A percentile compares a stretch with the other conserved stretches of the same genome.
Evolutionary conservation across 2,888 invertebrate species (phyloP).

Genomic region (Drosophila merina): DNA sequence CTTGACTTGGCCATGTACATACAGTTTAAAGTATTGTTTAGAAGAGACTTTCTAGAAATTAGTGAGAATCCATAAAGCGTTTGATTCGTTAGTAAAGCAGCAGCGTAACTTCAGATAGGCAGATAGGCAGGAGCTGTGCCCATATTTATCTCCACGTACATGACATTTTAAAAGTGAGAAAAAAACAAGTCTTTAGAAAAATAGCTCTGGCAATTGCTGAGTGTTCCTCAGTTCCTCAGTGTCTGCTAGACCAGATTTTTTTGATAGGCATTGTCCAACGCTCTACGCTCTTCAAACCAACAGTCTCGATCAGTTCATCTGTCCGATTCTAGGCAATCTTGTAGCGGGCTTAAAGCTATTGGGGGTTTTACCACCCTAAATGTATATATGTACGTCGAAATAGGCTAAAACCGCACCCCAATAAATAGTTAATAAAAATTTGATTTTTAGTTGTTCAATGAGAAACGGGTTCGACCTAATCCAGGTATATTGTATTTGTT

Average conservation of each 20-base stretch:
- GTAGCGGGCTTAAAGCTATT: background rate
- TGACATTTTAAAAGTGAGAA: background rate
- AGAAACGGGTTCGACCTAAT: background rate
- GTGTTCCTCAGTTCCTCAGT: background rate
- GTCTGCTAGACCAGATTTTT: background rate
- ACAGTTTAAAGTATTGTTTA: slow-evolving; percentile 74
- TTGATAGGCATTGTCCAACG: background rate
- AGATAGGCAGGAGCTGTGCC: background rate
- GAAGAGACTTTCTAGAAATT: slow-evolving; percentile 47
- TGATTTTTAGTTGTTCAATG: background rate
- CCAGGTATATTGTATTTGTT: background rate
- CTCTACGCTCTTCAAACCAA: background rate
- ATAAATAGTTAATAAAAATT: background rate
- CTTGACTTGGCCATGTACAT: slow-evolving; percentile 64
- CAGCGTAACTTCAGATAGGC: background rate
- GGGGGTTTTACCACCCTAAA: background rate
- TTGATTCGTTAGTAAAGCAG: background rate
- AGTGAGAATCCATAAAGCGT: slow-evolving; percentile 14
- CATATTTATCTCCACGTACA: background rate
- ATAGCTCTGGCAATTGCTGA: background rate
- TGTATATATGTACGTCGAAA: slow-evolving; percentile 1
- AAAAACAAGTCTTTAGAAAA: background rate
- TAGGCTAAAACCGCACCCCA: background rate
- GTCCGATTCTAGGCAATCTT: background rate
- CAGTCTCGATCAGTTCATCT: background rate